Evolutionary conservation across 1,140 invertebrate species (phyloP).

Genomic region (Thaumatotibia leucotreta): DNA sequence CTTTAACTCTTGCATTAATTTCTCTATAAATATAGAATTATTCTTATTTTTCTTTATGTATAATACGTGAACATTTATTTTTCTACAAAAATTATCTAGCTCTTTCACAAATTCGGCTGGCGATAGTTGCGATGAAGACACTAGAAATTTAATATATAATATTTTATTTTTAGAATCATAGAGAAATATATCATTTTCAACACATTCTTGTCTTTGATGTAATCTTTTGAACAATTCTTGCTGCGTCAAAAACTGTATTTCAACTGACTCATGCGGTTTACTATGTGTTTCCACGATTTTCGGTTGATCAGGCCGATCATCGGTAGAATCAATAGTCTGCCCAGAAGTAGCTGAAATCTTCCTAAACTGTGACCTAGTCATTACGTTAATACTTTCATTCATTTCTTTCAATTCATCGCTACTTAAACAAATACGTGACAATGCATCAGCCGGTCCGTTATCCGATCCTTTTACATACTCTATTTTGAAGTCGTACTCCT

Average conservation of each 20-base stretch:
- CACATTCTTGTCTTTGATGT: neutral
- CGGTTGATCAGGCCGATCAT: neutral
- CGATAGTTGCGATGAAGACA: neutral
- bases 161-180: neutral
- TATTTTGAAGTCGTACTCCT: no score
- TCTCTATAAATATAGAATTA: conserved; percentile 3
- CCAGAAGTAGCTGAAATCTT: no score
- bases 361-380: no score
- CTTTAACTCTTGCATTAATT: neutral
- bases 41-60: neutral
- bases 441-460: no score
- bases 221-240: neutral
- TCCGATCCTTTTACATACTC: no score
- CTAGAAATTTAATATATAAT: neutral
- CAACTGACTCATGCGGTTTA: neutral
- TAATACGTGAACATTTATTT: neutral
- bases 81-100: neutral
- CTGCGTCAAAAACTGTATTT: neutral
- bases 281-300: neutral
- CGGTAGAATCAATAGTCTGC: no score
- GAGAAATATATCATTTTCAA: neutral
- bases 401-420: no score
- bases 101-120: neutral
- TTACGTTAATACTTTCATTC: no score
- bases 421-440: no score